phyloP scores from a whole-genome alignment of 2,797 vertebrate genomes.

The Melanotaenia pygmaea region DNA sequence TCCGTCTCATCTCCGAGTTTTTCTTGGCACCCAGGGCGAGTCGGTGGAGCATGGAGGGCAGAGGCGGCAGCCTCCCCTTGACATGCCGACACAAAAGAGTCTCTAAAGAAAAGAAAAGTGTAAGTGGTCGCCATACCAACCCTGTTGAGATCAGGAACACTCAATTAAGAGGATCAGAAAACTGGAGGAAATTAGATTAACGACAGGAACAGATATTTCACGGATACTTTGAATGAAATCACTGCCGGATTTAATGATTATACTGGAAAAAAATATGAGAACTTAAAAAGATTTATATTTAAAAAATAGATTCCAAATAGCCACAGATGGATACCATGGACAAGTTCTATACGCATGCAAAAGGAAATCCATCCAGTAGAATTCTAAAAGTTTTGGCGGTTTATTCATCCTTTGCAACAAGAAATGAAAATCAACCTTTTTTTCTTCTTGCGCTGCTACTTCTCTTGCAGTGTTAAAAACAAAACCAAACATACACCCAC shows the following conservation, averaged over 20 bases:
- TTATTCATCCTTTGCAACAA: no score
- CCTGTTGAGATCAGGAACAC: slow-evolving; percentile 48
- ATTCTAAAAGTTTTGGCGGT: no score
- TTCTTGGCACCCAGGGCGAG: slow-evolving; percentile 73
- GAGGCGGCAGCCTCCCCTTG: slow-evolving; percentile 42
- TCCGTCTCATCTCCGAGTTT: slow-evolving; percentile 69
- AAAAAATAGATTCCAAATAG: no score
- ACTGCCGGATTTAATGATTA: not conserved
- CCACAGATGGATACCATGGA: no score
- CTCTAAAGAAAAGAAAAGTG: slow-evolving; percentile 63
- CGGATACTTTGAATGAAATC: not conserved
- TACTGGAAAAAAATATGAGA: not conserved
- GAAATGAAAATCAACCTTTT: no score
- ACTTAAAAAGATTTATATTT: no score
- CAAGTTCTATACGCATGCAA: no score
- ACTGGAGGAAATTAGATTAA: not conserved
- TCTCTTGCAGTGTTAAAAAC: no score
- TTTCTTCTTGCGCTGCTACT: no score
- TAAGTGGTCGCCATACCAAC: slow-evolving; percentile 62
- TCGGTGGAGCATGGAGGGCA: slow-evolving; percentile 9
- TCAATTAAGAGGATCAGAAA: not conserved
- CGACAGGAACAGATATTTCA: not conserved
- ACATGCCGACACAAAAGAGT: slow-evolving; percentile 66
- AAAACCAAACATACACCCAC: no score
- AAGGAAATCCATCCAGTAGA: no score